Base-by-base conservation (phyloP, 2,113 vertebrate genomes). In the Tor tambroides region DNA sequence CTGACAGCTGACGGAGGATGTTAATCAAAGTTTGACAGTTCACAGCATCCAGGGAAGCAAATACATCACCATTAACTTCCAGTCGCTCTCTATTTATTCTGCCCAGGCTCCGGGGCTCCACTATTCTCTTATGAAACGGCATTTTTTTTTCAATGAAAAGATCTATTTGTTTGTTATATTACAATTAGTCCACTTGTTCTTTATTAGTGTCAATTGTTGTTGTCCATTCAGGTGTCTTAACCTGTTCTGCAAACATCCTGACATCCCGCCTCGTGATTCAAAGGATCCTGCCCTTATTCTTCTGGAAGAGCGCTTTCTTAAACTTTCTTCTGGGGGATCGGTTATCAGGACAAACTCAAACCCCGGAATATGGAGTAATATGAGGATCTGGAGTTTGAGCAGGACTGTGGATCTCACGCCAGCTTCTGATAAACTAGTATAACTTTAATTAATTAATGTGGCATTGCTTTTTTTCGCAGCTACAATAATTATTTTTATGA, bases 1-100 rank as follows among this genome's bases (percentile, higher is more conserved):
- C 96, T 75, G 96, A 96, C 80, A 96, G 96, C 92, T 97, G 96
- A 84, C 92, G 93, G 59, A 96, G 93, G 88, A 96, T 90, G 83
- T 93, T 91, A 32, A 92, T 91, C 90, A 97, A 89, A 21, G 93
- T 87, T 85, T 91, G 94, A 77, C 93, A 89, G 91, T 93, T 95
- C 91, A 96, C 95, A 91, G 96, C 95, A 87, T 95, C 94, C 92
- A 97, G 88, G 3, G 95, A 94, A 85, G 90, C 87, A 89, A 95
- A 95, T 43, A 91, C 91, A n/a, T 82, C 61, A n/a, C 43, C 56
- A 15, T 67, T 59, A 51, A 67, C 51, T 30, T 83, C 87, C 5
- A 71, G 38, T 32, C 84, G 85, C 5, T 84, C 59, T 38, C 89
- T 90, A 7, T 92, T 92, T 86, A 92, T 51, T 91, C 93, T 89